phyloP scores from a whole-genome alignment of 2,888 invertebrate species.

The Ophonus ardosiacus region DNA sequence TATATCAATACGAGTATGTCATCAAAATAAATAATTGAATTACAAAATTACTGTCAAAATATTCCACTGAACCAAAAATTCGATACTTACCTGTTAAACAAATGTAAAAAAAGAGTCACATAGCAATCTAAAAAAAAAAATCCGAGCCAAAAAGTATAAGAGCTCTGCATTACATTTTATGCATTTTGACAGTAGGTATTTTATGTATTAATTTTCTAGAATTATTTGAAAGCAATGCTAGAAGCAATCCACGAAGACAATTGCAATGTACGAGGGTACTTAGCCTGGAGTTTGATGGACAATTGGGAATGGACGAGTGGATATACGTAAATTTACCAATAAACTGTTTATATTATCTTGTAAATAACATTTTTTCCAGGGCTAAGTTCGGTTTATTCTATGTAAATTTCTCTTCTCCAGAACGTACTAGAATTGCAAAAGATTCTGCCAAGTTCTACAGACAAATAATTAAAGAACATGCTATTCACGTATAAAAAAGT shows the following conservation, averaged over 20 bases:
- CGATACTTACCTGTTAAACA: too few relatives aligned
- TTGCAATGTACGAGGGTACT: slow-evolving; percentile 82
- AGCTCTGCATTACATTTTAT: too few relatives aligned
- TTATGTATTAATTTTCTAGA: too few relatives aligned
- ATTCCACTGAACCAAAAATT: too few relatives aligned
- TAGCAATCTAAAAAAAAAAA: too few relatives aligned
- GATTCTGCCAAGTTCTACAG: neutral
- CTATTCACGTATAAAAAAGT: neutral
- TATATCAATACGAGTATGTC: too few relatives aligned
- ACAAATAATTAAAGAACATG: neutral
- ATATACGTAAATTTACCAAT: slow-evolving; percentile 79
- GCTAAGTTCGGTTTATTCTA: neutral
- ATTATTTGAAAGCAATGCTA: slow-evolving; percentile 76
- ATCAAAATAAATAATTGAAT: too few relatives aligned
- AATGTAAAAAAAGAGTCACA: too few relatives aligned
- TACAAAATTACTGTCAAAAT: too few relatives aligned
- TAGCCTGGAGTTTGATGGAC: slow-evolving; percentile 89
- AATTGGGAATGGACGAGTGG: slow-evolving; percentile 90
- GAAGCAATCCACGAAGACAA: slow-evolving; percentile 78
- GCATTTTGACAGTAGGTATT: too few relatives aligned
- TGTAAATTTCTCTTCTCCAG: neutral
- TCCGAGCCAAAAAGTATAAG: too few relatives aligned
- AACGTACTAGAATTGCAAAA: neutral
- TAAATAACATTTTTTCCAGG: neutral
- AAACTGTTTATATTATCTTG: neutral